Conservation (phyloP, 2,797 vertebrate species). For the Sphenodon punctatus region DNA sequence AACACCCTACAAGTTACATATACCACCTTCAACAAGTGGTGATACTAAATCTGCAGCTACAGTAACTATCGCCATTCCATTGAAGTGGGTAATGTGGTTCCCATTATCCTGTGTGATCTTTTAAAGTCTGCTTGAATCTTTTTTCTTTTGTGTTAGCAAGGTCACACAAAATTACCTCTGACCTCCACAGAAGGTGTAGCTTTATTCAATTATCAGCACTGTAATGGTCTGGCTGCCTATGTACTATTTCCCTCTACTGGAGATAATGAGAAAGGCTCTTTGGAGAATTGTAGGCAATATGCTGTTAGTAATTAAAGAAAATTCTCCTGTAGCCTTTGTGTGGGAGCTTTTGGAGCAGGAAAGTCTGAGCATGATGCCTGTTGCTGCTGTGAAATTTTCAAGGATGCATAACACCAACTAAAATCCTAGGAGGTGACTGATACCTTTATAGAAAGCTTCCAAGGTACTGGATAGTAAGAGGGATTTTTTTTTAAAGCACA, state of each 20-base stretch:
- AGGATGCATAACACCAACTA: background rate
- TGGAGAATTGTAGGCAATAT: conserved; percentile 1
- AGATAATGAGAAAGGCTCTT: background rate
- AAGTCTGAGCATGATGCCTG: background rate
- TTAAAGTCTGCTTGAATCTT: conserved; percentile 33
- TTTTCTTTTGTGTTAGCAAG: no score
- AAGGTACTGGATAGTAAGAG: background rate
- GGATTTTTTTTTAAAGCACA: background rate
- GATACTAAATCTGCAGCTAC: background rate
- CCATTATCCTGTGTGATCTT: conserved; percentile 3
- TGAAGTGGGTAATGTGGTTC: background rate
- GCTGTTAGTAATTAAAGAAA: background rate
- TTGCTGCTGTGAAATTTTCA: background rate
- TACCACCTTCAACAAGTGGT: background rate
- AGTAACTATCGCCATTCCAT: background rate
- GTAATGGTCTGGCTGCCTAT: conserved; percentile 12
- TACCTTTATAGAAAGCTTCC: background rate
- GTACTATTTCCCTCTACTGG: background rate
- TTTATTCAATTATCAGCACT: conserved; percentile 30
- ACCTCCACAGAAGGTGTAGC: conserved; percentile 6
- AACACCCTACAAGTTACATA: background rate
- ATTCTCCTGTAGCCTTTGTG: background rate
- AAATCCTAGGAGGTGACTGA: background rate
- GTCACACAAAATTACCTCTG: conserved; percentile 29
- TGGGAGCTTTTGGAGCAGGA: background rate